Percentiles rank a stretch among this genome's conserved stretches.
Conservation (phyloP, 2,888 invertebrate species). For the Tethea ocularis region DNA sequence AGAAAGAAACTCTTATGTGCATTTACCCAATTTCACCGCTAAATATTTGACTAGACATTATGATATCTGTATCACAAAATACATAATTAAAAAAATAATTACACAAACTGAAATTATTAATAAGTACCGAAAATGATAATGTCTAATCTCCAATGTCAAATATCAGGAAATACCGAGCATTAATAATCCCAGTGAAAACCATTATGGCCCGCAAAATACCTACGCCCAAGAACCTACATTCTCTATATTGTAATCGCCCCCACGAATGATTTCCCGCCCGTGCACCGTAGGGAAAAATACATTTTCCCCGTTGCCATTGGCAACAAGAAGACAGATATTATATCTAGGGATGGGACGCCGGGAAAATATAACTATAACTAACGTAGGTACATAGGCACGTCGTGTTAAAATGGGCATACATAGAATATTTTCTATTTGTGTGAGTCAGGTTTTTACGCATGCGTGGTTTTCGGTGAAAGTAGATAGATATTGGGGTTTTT, state of each 20-base stretch:
- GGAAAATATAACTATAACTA: conserved; percentile 5
- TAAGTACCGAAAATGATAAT: not conserved
- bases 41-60: no score
- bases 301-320: conserved; percentile 69
- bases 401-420: conserved; percentile 68
- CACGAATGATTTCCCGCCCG: conserved; percentile 11
- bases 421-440: conserved; percentile 52
- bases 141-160: conserved; percentile 4
- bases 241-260: conserved; percentile 47
- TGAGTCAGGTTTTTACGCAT: conserved; percentile 80
- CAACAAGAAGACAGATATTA: conserved; percentile 74
- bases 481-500: conserved; percentile 81
- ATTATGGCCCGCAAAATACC: conserved; percentile 42
- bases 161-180: conserved; percentile 23
- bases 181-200: conserved; percentile 32
- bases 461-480: conserved; percentile 77
- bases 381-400: conserved; percentile 12
- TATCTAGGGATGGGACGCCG: conserved; percentile 54
- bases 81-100: no score
- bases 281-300: conserved; percentile 61
- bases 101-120: not conserved
- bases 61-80: no score
- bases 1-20: no score
- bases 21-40: no score
- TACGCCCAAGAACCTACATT: conserved; percentile 34